Evolutionary conservation across 1,140 invertebrate genomes (phyloP), one percentile per base, ranked within the genome.

Genomic region (Heliconius congener): DNA sequence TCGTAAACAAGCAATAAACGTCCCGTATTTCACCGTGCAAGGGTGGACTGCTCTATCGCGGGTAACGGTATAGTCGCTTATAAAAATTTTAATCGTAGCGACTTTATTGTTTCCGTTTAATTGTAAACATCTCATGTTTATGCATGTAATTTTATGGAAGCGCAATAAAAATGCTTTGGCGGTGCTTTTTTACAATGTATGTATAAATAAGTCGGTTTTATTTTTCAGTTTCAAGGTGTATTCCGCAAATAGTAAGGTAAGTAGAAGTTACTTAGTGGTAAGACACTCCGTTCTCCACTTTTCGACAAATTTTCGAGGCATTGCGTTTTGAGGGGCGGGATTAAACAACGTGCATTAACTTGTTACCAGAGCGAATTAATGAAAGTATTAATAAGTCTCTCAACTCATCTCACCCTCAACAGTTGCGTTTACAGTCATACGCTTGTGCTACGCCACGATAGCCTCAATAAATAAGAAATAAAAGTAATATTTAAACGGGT

Each of bases 1-100:
- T 87, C 85, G 85, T 90, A 90, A 90, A 89, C 86, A 88, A 88
- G 85, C 81, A 85, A 87, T 89, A 91, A 90, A 91, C 80, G 84
- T 88, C 83, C 83, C 80, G 85, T 86, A 88, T 87, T 85, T 89
- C 85, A 87, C 79, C 83, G 79, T 79, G 75, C 79, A 76, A 72
- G 83, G 82, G 79, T 79, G 75, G 70, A 83, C 71, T 57, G 79
- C 83, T 86, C 80, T 83, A 90, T 86, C 82, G 83, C 70, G 76
- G 71, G 60, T 71, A 72, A 76, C 82, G 83, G 78, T 84, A 84
- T 82, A 86, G 83, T 83, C 79, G 81, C 82, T 80, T 87, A 83
- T 86, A 86, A 85, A 84, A 85, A 84, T 80, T 80, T 79, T 81
- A 76, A 82, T 78, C 82, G 73, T 71, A 71, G 71, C 83, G 78